Evolutionary conservation across 2,888 invertebrate genomes (phyloP).

Genomic region (Dione vanillae): DNA sequence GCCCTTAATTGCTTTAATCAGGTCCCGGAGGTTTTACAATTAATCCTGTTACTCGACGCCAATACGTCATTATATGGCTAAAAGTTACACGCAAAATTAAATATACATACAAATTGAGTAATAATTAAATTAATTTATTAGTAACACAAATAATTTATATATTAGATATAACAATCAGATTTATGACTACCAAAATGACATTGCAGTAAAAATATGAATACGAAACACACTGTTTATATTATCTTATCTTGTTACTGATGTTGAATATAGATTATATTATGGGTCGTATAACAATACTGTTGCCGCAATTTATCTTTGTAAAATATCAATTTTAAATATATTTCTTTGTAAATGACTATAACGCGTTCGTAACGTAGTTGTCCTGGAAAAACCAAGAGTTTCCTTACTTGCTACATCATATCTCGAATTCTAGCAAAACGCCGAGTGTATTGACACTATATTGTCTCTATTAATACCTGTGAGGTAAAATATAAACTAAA

Average conservation of each 20-base stretch:
- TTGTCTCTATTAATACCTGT: too few relatives aligned
- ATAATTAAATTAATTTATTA: not conserved
- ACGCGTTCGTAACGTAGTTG: too few relatives aligned
- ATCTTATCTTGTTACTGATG: constrained; percentile 10
- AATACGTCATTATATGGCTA: too few relatives aligned
- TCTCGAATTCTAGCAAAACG: too few relatives aligned
- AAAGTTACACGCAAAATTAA: too few relatives aligned
- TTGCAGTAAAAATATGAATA: constrained; percentile 12
- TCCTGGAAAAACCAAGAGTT: too few relatives aligned
- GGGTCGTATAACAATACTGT: not conserved
- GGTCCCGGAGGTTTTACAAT: too few relatives aligned
- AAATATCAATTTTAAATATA: not conserved
- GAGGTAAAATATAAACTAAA: too few relatives aligned
- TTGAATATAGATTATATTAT: not conserved
- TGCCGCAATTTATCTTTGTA: not conserved
- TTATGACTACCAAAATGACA: not conserved
- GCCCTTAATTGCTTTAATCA: constrained; percentile 6
- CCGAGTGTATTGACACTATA: too few relatives aligned
- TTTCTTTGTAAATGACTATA: not conserved
- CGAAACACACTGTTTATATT: not conserved
- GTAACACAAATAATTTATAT: not conserved
- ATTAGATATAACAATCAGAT: not conserved
- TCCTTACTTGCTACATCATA: too few relatives aligned
- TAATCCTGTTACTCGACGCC: too few relatives aligned
- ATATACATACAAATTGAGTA: too few relatives aligned